Base-by-base conservation (phyloP, 2,113 vertebrate species). In the Prietella phreatophila region DNA sequence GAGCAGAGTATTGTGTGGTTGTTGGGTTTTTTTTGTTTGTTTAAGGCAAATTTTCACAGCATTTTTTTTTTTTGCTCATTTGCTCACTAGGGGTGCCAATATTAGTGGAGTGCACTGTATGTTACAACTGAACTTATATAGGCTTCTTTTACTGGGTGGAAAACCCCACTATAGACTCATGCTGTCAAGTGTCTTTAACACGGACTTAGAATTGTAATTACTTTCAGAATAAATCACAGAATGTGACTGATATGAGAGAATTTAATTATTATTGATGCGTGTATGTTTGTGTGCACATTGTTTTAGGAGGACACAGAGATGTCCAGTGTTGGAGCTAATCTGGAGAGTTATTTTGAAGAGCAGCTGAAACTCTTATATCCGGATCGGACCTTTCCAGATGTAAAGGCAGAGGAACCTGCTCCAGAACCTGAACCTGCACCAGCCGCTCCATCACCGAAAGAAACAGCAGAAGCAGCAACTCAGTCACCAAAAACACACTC, bases 331-430 rank as follows among this genome's bases (percentile, higher is more conserved):
- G 98, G 98, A 6, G 93, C 96, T 78, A 97, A 97, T 93, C 93
- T 99, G 88, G 96, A 97, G 88, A 93, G 97, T 27, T 98, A 96
- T 92, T 99, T 99, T 92, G 97, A 99, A 91, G 95, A 96, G 87
- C 97, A 97, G 92, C 88, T 99, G 87, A 98, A 95, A 92, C 93
- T 96, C 27, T 89, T 97, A 86, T 99, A 97, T 88, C 96, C 97
- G 0, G 96, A 97, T 1, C 96, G 87, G 69, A 86, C 86, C 17
- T 99, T 99, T 88, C 93, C 97, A 0, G 94, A 94, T 13, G 93
- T 94, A 22, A 94, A 94, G 71, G 93, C 95, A 6, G 95, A 95
- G 60, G 91, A 92, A 53, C 91, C 93, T 92, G 81, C 83, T 78
- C 33, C 65, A 53, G 61, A 79, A 10, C 65, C 83, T 19, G 87